Base-by-base conservation (phyloP, 1,140 invertebrate species). In the Melanaphis sacchari region DNA sequence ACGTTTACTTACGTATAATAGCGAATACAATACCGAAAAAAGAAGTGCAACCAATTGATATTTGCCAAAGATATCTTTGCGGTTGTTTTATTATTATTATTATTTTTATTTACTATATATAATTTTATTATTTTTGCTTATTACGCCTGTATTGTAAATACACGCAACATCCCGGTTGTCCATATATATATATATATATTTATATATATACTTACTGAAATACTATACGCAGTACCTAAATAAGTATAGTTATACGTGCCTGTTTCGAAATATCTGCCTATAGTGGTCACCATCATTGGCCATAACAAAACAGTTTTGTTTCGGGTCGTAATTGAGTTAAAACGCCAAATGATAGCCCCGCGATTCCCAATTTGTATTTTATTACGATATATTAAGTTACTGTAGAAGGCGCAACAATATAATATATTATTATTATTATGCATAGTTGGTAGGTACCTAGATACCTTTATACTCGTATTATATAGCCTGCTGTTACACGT, bases 101-200 rank as follows among this genome's bases (percentile, higher is more conserved):
- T 43, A 43, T 43, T 85, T n/a, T 85, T 43, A 43, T 85, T 31
- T 43, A 43, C 31, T 85, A 85, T 5, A 31, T n/a, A 85, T 49
- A 88, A 49, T 46, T 87, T 43, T 87, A 87, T 87, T 87, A 87
- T 87, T 87, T 87, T 87, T 87, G 85, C 40, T 87, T 87, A 87
- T 87, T 46, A 46, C 43, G 24, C 24, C 40, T 38, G 22, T 36
- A 87, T 18, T 21, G 26, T 41, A n/a, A 43, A 84, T 85, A 31
- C 22, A 40, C 40, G 31, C 24, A 85, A 26, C 9, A 15, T 87
- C 26, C 43, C 43, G 82, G 31, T 85, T 11, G 24, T 31, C 40
- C 24, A 8, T 26, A 41, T 22, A 11, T 36, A n/a, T n/a, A n/a
- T n/a, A 49, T 15, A 18, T 49, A 49, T 21, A 49, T 49, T 3